Evolutionary conservation across 2,797 vertebrate species (phyloP).

Genomic region (Xiphorhynchus erythropygius): DNA sequence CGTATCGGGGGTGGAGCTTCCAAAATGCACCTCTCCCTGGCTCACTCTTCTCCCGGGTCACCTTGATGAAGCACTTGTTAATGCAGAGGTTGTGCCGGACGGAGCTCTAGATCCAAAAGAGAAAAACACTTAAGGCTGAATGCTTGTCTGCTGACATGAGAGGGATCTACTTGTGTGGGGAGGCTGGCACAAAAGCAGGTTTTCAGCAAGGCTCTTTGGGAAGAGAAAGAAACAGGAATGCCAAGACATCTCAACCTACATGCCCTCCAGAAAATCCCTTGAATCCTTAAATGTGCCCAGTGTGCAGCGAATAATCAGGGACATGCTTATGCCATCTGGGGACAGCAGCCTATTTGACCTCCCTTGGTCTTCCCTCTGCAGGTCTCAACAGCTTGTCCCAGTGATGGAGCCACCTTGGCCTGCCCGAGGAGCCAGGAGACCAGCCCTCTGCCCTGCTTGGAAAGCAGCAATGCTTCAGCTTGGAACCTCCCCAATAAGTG

Average conservation of each 20-base stretch:
- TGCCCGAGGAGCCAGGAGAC: neutral
- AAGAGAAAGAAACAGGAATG: neutral
- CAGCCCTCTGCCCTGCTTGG: neutral
- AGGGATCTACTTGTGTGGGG: neutral
- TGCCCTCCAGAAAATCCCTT: neutral
- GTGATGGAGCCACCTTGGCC: fast-evolving
- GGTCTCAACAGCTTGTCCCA: neutral
- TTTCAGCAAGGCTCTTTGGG: neutral
- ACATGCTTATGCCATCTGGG: fast-evolving
- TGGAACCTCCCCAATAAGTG: neutral
- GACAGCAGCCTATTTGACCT: neutral
- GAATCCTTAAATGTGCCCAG: neutral
- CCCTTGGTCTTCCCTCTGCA: neutral
- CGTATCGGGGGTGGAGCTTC: constrained; percentile 91
- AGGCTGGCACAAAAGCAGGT: neutral
- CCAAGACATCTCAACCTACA: fast-evolving
- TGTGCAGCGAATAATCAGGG: constrained; percentile 14
- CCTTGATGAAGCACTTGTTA: constrained; percentile 97
- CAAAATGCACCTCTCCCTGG: constrained; percentile 94
- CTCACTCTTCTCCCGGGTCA: constrained; percentile 92
- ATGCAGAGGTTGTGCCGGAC: constrained; percentile 94
- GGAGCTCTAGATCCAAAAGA: constrained; percentile 82
- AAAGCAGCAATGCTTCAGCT: neutral
- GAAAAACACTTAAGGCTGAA: neutral
- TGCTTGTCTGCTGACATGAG: neutral